phyloP scores from a whole-genome alignment of 2,113 vertebrate genomes.

The Riparia riparia region DNA sequence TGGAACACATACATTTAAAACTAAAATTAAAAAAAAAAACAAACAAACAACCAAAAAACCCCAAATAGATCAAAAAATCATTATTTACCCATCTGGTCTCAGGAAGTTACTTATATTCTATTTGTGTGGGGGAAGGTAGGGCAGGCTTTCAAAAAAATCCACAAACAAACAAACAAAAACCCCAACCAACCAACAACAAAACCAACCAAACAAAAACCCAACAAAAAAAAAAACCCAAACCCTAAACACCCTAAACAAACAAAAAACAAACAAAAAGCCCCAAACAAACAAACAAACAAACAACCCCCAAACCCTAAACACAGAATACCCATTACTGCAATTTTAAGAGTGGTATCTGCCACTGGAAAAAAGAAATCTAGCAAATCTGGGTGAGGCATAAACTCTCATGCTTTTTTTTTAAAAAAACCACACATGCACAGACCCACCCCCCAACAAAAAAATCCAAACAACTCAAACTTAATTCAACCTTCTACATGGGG shows the following conservation, averaged over 20 bases:
- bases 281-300: no score
- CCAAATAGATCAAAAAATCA: background rate
- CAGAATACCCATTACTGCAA: background rate
- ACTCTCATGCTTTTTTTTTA: background rate
- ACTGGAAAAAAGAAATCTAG: background rate
- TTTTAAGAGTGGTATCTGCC: background rate
- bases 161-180: background rate
- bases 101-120: background rate
- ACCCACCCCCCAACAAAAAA: fast-evolving
- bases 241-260: no score
- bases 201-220: no score
- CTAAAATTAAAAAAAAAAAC: background rate
- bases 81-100: background rate
- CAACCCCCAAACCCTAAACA: background rate
- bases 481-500: background rate
- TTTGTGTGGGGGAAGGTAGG: fast-evolving
- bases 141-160: background rate
- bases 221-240: no score
- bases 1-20: background rate
- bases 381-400: background rate
- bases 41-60: background rate
- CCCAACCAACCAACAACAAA: background rate
- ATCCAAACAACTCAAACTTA: background rate
- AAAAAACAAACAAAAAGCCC: no score
- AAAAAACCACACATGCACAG: background rate